These are phyloP conservation scores for Drosophila incognita DNA, from an alignment of 2,888 invertebrate genomes.

Conservation along the genomic window DNA sequence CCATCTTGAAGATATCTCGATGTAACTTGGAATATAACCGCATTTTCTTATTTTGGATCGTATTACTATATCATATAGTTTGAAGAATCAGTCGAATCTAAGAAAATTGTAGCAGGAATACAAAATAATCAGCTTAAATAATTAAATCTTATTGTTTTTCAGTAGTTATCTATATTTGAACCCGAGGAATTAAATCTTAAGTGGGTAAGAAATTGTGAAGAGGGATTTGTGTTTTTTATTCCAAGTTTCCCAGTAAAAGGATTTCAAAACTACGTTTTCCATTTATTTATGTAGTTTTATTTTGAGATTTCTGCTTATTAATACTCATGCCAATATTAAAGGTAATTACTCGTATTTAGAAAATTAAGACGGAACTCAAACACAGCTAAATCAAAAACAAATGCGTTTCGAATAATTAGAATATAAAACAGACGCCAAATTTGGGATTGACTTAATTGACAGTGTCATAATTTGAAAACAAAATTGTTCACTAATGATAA, in stretches of 20 bases:
- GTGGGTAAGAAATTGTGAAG: background rate
- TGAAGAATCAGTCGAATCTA: background rate
- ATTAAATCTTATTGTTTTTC: background rate
- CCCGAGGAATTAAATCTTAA: background rate
- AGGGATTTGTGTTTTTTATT: background rate
- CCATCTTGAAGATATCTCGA: background rate
- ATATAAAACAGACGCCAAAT: conserved; percentile 8
- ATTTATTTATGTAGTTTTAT: conserved; percentile 47
- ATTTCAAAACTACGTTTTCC: background rate
- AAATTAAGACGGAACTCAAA: conserved; percentile 13
- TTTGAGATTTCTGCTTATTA: conserved; percentile 21
- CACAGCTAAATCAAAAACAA: conserved; percentile 30
- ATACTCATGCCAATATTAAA: conserved; percentile 23
- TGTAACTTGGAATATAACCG: background rate
- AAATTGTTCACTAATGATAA: background rate
- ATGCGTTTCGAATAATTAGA: conserved; percentile 9
- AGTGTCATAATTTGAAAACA: conserved; percentile 31
- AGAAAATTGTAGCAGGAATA: background rate
- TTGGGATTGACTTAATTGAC: conserved; percentile 61
- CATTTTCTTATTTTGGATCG: background rate
- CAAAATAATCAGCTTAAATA: background rate
- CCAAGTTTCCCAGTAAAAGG: background rate
- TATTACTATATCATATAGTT: background rate
- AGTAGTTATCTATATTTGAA: background rate
- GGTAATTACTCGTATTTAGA: conserved; percentile 27